These are phyloP conservation scores for Rhingia rostrata DNA, from an alignment of 2,888 invertebrate genomes.

Conservation along the genomic window DNA sequence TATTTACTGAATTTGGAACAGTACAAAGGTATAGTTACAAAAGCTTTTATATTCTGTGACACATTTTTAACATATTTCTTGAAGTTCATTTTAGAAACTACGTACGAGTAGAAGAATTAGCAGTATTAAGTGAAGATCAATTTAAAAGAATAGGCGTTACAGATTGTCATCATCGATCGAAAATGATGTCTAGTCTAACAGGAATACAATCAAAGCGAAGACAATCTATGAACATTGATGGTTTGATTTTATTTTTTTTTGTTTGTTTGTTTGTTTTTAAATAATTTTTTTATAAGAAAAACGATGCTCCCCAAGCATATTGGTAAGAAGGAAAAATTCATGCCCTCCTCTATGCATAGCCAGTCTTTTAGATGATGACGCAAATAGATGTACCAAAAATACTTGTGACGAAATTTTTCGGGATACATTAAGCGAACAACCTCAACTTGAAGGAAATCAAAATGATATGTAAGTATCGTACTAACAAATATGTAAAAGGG, in stretches of 20 bases:
- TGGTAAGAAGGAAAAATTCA: constrained; percentile 77
- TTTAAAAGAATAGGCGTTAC: constrained; percentile 86
- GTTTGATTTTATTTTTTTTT: constrained; percentile 61
- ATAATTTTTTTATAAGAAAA: neutral
- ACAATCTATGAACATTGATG: constrained; percentile 83
- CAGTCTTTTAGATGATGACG: constrained; percentile 18
- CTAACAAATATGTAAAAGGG: no score
- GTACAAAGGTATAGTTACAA: constrained; percentile 82
- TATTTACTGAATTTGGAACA: constrained; percentile 85
- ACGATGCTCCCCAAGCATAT: neutral
- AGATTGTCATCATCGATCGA: constrained; percentile 86
- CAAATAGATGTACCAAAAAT: constrained; percentile 63
- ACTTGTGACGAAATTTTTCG: constrained; percentile 76
- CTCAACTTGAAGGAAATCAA: neutral
- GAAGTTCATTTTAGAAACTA: constrained; percentile 78
- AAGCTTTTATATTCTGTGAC: neutral
- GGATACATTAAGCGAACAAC: constrained; percentile 71
- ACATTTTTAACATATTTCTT: neutral
- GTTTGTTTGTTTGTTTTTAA: neutral
- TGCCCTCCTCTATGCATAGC: constrained; percentile 77
- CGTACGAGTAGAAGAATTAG: constrained; percentile 78
- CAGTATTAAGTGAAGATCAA: constrained; percentile 83
- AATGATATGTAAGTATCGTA: constrained; percentile 21
- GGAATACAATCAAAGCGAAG: constrained; percentile 86
- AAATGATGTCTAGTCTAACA: constrained; percentile 87